phyloP scores from a whole-genome alignment of 1,140 invertebrate genomes.

The Mactra quadrangularis region DNA sequence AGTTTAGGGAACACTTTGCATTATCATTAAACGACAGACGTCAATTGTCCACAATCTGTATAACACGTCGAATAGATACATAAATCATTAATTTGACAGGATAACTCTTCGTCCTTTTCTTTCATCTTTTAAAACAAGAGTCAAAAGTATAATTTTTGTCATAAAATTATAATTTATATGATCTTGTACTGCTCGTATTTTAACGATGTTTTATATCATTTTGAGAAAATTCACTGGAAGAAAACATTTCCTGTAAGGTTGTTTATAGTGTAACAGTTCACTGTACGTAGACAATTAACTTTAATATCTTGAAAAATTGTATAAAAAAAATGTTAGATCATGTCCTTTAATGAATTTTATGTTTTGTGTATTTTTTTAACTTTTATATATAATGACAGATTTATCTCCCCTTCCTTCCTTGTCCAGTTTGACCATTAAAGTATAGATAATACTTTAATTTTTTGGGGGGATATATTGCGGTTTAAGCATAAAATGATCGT shows the following conservation, averaged over 20 bases:
- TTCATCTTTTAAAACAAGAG: constrained; percentile 37
- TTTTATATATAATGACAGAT: too few relatives aligned
- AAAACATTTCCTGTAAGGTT: constrained; percentile 45
- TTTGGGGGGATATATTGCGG: too few relatives aligned
- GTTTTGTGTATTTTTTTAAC: too few relatives aligned
- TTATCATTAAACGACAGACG: constrained; percentile 25
- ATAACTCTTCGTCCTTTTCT: constrained; percentile 23
- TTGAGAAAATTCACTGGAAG: constrained; percentile 18
- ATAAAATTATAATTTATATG: constrained; percentile 60
- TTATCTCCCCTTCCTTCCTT: too few relatives aligned
- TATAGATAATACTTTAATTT: too few relatives aligned
- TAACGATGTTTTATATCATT: constrained; percentile 23
- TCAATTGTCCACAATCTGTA: constrained; percentile 32
- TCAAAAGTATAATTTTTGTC: constrained; percentile 53
- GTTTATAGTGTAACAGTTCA: background rate
- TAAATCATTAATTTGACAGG: constrained; percentile 50
- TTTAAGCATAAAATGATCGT: too few relatives aligned
- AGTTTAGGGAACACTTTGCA: constrained; percentile 29
- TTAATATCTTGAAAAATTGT: background rate
- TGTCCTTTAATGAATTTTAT: too few relatives aligned
- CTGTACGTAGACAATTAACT: constrained; percentile 2
- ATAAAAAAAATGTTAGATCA: too few relatives aligned
- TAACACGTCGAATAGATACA: constrained; percentile 25
- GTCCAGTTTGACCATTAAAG: too few relatives aligned
- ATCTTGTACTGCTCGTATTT: constrained; percentile 24